Conservation (phyloP, 2,113 vertebrate species). For the Tragelaphus buxtoni region DNA sequence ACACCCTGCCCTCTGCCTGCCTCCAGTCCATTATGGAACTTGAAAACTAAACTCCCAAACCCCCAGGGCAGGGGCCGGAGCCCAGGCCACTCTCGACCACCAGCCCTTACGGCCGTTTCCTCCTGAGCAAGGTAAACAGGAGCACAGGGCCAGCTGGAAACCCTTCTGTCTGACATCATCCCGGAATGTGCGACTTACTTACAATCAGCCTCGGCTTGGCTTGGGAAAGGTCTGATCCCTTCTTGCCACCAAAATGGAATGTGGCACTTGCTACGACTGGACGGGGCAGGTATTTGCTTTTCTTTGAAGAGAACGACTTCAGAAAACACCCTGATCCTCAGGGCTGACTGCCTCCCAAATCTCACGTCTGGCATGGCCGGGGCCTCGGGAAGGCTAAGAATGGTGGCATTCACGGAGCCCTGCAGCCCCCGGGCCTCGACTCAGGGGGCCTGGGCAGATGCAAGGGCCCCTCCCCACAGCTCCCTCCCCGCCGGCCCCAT, state of each 20-base stretch:
- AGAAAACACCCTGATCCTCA: constrained; percentile 42
- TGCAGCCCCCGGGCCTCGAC: background rate
- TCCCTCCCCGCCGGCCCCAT: no score
- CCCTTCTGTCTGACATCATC: constrained; percentile 65
- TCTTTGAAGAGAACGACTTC: constrained; percentile 24
- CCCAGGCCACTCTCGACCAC: constrained; percentile 7
- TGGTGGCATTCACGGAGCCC: background rate
- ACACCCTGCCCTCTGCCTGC: background rate
- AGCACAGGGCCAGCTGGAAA: constrained; percentile 27
- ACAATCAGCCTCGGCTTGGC: constrained; percentile 49
- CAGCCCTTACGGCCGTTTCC: constrained; percentile 17
- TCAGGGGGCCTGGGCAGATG: constrained; percentile 9
- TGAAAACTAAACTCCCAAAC: background rate
- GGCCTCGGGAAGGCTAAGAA: constrained; percentile 7
- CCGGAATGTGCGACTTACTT: constrained; percentile 38
- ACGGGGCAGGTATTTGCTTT: constrained; percentile 39
- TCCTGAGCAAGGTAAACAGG: constrained; percentile 39
- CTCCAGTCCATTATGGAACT: background rate
- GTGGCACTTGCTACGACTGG: constrained; percentile 18
- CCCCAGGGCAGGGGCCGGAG: background rate
- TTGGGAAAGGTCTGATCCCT: constrained; percentile 55
- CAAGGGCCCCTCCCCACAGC: background rate
- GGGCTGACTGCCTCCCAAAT: constrained; percentile 52
- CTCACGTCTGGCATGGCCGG: background rate
- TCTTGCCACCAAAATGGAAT: constrained; percentile 52